Base-by-base conservation (phyloP, 92 coral and sea anemone species). In the Zoanthus gigantus region DNA sequence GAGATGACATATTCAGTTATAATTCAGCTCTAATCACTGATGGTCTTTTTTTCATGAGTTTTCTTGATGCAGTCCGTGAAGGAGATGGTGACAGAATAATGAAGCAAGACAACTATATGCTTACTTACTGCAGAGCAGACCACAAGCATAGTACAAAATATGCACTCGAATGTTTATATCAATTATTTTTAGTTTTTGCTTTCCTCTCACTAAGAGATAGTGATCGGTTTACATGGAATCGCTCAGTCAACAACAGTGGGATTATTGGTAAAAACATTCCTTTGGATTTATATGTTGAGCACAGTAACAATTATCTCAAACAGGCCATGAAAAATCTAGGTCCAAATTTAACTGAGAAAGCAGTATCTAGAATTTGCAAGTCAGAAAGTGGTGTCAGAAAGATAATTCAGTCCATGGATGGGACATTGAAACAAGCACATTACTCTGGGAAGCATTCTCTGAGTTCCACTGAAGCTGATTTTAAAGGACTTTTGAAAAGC, bases 131-230 rank as follows among this genome's bases (percentile, higher is more conserved):
- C 15, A 45, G 15, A 23, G 79, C 79, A 74, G 79, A 74, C 15
- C 15, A n/a, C 5, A 7, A 16, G 15, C 91, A 88, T 58, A 88
- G 91, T 23, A 72, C 23, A 7, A 88, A 88, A 28, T 88, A 88
- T 80, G 74, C 91, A 0, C 77, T 88, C 6, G 91, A 88, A 73
- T 79, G 91, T 81, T 47, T 89, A 8, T 89, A 89, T 32, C 92
- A 84, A 48, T 75, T 63, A 3, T 89, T 89, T 54, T 29, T 84
- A 30, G 56, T 46, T 42, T 56, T 34, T 83, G 83, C 92, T 7
- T 67, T 89, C 47, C 88, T 89, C 0, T 74, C 92, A 46, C 92
- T 89, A 56, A 84, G 79, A 84, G 92, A 89, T 68, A 29, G 78
- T 15, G 85, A 89, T 15, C 52, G 86, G 14, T 76, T 89, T 31